phyloP scores from a whole-genome alignment of 2,113 vertebrate genomes.

The Brachypteracias leptosomus region DNA sequence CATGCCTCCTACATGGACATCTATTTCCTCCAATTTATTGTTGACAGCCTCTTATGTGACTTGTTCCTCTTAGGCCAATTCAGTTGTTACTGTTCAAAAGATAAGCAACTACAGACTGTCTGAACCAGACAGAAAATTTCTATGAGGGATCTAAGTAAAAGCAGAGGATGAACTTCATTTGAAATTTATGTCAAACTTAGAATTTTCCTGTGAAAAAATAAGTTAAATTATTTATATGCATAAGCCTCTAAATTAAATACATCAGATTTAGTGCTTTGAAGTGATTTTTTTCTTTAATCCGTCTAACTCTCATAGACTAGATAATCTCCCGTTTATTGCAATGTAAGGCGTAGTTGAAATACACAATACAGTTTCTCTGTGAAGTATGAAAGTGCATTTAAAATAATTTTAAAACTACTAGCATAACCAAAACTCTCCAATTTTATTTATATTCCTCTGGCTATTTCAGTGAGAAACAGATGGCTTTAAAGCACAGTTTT shows the following conservation, averaged over 20 bases:
- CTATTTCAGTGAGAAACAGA: background rate
- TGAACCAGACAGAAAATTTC: background rate
- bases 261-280: conserved; percentile 15
- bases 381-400: background rate
- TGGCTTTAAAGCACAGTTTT: background rate
- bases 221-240: conserved; percentile 2
- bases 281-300: conserved; percentile 25
- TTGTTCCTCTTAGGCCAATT: background rate
- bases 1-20: background rate
- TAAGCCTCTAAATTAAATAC: background rate
- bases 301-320: background rate
- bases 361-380: background rate
- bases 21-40: background rate
- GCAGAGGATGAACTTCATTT: background rate
- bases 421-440: fast-evolving
- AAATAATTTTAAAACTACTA: background rate
- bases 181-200: background rate
- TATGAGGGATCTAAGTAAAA: background rate
- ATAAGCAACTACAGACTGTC: background rate
- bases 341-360: background rate
- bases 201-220: background rate
- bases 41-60: background rate
- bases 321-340: conserved; percentile 6
- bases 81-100: background rate
- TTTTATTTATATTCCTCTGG: background rate